Conservation (phyloP, 2,113 vertebrate species). For the Silurus glanis region DNA sequence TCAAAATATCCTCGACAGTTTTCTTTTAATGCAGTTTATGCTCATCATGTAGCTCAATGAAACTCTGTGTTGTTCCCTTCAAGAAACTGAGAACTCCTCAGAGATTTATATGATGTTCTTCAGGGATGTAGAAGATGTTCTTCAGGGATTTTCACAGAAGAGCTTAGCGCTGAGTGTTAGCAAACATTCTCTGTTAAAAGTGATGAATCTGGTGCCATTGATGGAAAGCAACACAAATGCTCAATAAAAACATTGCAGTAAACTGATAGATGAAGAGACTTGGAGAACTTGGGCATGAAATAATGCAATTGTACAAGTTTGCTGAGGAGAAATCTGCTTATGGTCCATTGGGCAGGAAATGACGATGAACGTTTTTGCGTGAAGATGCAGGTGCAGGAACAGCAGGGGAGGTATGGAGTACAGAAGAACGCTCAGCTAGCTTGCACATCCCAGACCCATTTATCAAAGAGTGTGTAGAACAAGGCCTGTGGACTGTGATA, state of each 20-base stretch:
- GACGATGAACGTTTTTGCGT: background rate
- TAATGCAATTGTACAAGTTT: background rate
- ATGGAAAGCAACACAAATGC: background rate
- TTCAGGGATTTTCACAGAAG: background rate
- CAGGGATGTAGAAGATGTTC: background rate
- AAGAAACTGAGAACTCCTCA: background rate
- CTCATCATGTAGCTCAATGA: background rate
- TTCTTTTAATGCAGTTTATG: background rate
- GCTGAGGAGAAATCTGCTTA: background rate
- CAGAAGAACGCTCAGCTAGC: constrained; percentile 4
- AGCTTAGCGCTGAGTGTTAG: background rate
- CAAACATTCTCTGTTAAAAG: background rate
- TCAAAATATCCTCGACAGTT: background rate
- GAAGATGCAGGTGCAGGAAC: constrained; percentile 24
- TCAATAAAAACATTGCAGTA: background rate
- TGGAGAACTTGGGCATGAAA: background rate
- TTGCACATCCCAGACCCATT: background rate
- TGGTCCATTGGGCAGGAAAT: constrained; percentile 26
- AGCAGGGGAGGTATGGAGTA: background rate
- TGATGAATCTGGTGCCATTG: background rate
- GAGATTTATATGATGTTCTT: background rate
- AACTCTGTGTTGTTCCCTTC: background rate
- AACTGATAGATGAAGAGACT: background rate
- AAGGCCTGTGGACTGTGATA: background rate
- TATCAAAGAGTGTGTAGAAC: background rate